Conservation (phyloP, 2,113 vertebrate genomes). For the Oreochromis aureus region DNA sequence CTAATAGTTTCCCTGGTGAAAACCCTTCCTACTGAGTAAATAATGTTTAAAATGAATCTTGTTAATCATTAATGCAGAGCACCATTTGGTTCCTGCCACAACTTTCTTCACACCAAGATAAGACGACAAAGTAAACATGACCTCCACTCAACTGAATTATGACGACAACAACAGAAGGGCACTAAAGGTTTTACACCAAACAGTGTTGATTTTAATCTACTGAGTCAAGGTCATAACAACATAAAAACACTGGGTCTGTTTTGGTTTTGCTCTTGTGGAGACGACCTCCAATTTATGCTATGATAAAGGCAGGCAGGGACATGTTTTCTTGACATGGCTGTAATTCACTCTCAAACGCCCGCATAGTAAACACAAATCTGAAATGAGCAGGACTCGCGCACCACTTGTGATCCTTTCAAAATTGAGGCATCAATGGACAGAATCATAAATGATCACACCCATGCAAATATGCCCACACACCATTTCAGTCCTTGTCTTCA, state of each 20-base stretch:
- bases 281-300: background rate
- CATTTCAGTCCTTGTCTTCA: background rate
- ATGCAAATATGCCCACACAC: slow-evolving; percentile 7
- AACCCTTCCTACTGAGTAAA: background rate
- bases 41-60: background rate
- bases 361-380: background rate
- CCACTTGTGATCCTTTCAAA: background rate
- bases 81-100: background rate
- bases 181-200: background rate
- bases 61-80: background rate
- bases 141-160: background rate
- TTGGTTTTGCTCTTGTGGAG: background rate
- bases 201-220: background rate
- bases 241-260: background rate
- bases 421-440: background rate
- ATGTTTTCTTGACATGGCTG: background rate
- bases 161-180: background rate
- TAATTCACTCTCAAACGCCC: slow-evolving; percentile 4
- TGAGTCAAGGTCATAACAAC: background rate
- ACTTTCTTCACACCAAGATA: background rate
- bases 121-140: background rate
- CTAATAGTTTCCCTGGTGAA: background rate
- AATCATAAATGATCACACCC: background rate
- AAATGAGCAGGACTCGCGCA: background rate
- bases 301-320: background rate